A percentile compares a stretch with the other conserved stretches of the same genome.
Evolutionary conservation across 2,888 invertebrate genomes (phyloP).

Genomic region (Pristionchus japonicus): DNA sequence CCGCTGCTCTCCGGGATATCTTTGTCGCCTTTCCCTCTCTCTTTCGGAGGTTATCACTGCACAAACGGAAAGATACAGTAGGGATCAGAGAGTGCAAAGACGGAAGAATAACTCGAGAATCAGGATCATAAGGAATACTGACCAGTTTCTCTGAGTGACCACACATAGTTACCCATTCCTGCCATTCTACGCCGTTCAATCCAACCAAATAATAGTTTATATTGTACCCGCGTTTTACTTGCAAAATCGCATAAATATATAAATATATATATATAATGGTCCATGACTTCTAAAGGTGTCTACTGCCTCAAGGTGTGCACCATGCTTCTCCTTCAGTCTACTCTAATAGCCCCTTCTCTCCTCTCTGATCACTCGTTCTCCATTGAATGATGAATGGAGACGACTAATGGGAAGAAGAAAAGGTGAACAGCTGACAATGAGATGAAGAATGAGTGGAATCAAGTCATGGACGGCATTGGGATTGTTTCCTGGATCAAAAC

Average conservation of each 20-base stretch:
- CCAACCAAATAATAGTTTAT: no score
- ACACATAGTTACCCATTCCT: no score
- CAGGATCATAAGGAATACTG: no score
- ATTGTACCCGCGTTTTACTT: no score
- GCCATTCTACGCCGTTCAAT: no score
- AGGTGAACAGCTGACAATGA: background rate
- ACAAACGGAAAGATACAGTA: no score
- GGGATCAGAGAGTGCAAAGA: no score
- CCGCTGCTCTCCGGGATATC: background rate
- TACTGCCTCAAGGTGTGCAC: background rate
- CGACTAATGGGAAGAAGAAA: background rate
- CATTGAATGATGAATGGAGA: background rate
- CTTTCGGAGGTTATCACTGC: background rate
- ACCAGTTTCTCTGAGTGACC: no score
- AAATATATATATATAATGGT: background rate
- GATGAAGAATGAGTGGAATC: background rate
- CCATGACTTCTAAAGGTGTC: background rate
- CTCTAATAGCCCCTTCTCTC: background rate
- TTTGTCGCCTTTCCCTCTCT: background rate
- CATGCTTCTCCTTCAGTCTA: background rate
- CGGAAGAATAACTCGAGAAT: no score
- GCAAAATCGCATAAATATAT: background rate
- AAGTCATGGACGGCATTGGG: no score
- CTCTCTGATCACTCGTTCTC: background rate
- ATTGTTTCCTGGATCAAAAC: no score